Evolutionary conservation across 2,888 invertebrate genomes (phyloP), one percentile per base, ranked within the genome.

Genomic region (Cantharis flavilabris): DNA sequence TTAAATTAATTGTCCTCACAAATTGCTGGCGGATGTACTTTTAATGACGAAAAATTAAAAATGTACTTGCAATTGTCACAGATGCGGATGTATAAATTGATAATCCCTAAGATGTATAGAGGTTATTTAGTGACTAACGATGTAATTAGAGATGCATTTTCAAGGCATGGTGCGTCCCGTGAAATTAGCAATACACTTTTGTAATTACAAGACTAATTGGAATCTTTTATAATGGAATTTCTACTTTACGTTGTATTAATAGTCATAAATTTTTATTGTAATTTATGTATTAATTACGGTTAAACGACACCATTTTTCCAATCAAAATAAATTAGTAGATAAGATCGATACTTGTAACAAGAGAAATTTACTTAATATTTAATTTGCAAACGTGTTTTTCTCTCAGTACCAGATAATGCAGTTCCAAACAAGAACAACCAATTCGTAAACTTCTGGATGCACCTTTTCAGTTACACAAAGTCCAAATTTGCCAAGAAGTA

Each of bases 31-130:
- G 82, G 85, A 87, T 85, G 87, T 86, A 87, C 84, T 85, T 87
- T 87, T 88, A 87, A 88, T 88, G 87, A 87, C 87, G 87, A 87
- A 87, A 88, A 87, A 87, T 87, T 87, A 86, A 87, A 79, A 77
- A 80, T 72, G 79, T 73, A 70, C 74, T 75, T 71, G 79, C 81
- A 87, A 87, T 87, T 88, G 87, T 88, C 87, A 84, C 87, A 88
- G 88, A 88, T 88, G 87, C 84, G 86, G 84, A 86, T 84, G 86
- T 83, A 86, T 85, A 87, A 86, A 87, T 86, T 87, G 86, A 86
- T 88, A 87, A 88, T 88, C 87, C 85, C 84, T 84, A 86, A 87
- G 87, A 87, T 87, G 84, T 86, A 87, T 86, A 82, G 84, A 86
- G 82, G 84, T 86, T 86, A 86, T 86, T 86, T 84, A 86, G 84